Conservation (phyloP, 2,888 invertebrate genomes). For the Steromphala cineraria region DNA sequence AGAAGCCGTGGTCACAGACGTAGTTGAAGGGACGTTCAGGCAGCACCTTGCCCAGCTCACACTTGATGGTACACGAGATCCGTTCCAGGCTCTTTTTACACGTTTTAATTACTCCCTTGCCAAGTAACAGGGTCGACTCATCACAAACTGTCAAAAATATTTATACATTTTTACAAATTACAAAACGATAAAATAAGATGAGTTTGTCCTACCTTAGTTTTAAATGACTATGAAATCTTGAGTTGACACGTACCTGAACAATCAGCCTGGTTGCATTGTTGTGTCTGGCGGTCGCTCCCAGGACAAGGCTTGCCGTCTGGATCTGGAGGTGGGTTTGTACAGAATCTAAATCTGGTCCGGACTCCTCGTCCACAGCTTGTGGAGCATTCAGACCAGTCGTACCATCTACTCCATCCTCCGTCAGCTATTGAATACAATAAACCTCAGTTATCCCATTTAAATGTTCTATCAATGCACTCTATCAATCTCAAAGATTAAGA, state of each 20-base stretch:
- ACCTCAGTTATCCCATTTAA: no score
- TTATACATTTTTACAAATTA: no score
- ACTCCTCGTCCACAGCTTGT: not conserved
- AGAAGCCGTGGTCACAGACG: not conserved
- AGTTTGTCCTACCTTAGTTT: no score
- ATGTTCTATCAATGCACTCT: no score
- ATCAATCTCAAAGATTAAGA: no score
- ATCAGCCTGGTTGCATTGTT: not conserved
- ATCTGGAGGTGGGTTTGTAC: not conserved
- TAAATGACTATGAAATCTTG: no score
- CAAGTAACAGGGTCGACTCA: not conserved
- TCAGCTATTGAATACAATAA: no score
- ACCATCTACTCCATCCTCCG: conserved; percentile 1
- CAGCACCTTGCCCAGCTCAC: not conserved
- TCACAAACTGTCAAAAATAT: not conserved
- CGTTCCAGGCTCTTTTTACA: not conserved
- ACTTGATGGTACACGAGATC: not conserved
- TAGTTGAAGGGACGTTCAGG: not conserved
- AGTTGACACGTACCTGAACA: not conserved
- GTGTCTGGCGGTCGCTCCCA: not conserved
- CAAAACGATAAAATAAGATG: no score
- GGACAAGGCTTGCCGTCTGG: not conserved
- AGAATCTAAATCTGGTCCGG: not conserved
- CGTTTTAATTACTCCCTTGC: not conserved
- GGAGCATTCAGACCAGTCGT: not conserved